Evolutionary conservation across 2,113 vertebrate species (phyloP), one percentile per base, ranked within the genome.

Genomic region (Benitochromis conjunctus): DNA sequence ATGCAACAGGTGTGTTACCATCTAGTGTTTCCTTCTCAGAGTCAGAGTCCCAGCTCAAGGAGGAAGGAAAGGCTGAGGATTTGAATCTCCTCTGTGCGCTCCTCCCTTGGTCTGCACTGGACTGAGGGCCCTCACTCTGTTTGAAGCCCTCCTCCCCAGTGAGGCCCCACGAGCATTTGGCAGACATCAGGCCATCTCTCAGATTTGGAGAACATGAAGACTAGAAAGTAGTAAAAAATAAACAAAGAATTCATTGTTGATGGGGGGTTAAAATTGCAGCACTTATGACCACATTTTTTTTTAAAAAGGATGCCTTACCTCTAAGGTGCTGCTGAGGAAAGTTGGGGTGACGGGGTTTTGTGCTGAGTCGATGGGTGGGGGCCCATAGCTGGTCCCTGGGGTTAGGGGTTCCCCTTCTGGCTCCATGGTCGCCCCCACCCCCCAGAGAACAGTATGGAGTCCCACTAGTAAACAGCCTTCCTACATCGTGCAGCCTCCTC

Each of bases 1-100:
- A 29, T 76, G 80, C 80, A 74, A 80, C 89, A 91, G 41, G 55
- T 87, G 26, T 41, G 84, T 92, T 94, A 96, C 96, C 96, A 56
- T 96, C 96, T 34, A 94, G 88, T 10, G 92, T 93, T 86, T 97
- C 96, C 71, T 93, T 96, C 92, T 96, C 96, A 0, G 96, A 97
- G 94, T 97, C 96, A 1, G 96, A 97, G 93, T 97, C 96, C 96
- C 96, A 97, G 88, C 94, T 96, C 3, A 96, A 93, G 85, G 96
- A 96, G 91, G 96, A 96, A 26, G 95, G 92, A 84, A 97, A 96
- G 88, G 95, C 95, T 53, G 95, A 96, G 89, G 96, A 93, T 86
- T 88, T 93, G 88, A 89, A 84, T 55, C 80, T 95, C 93, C 91
- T 94, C 91, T 90, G 94, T 84, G 91, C 81, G 4, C 76, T 91